Evolutionary conservation across 2,113 vertebrate genomes (phyloP), one percentile per base, ranked within the genome.

Genomic region (Oceanodroma tethys): DNA sequence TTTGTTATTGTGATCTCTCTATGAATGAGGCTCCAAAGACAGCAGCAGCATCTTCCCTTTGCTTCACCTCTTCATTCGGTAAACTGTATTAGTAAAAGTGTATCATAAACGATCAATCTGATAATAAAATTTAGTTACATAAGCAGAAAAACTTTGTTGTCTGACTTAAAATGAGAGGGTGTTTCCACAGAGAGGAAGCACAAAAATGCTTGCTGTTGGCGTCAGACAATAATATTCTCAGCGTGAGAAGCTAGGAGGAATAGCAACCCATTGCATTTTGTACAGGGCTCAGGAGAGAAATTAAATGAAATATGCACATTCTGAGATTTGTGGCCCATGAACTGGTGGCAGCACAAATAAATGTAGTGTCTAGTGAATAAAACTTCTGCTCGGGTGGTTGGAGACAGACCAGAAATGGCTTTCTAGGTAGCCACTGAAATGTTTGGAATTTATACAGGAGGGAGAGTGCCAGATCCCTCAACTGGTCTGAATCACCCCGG

Each of bases 371-470:
- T 92, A 70, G 85, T 85, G 75, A 90, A 59, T 87, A 60, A 82
- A 90, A 80, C 70, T 80, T 88, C 88, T 88, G 63, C 50, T 70
- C 58, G 48, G 60, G 43, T 62, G 42, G 65, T 50, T 86, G 83
- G 95, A 95, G 73, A 50, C 68, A 81, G 62, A 81, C 62, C 53
- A 94, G 58, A 66, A 96, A 84, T 80, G 66, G 62, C 65, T 93
- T 95, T 96, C 85, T 79, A 79, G 94, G 62, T 92, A 94, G 50
- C 91, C 65, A 56, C 72, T 80, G 92, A 63, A 89, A 73, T 26
- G 48, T 78, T 74, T 91, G 88, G 81, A 87, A 43, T n/a, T 86
- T 86, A 59, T 56, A 53, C 22, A 72, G 62, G 38, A 91, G 80
- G 68, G 38, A 56, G 38, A 40, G 25, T 40, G 52, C 42, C 81